Evolutionary conservation across 2,888 invertebrate species (phyloP), one percentile per base, ranked within the genome.

Genomic region (Aspidiotus rigidus): DNA sequence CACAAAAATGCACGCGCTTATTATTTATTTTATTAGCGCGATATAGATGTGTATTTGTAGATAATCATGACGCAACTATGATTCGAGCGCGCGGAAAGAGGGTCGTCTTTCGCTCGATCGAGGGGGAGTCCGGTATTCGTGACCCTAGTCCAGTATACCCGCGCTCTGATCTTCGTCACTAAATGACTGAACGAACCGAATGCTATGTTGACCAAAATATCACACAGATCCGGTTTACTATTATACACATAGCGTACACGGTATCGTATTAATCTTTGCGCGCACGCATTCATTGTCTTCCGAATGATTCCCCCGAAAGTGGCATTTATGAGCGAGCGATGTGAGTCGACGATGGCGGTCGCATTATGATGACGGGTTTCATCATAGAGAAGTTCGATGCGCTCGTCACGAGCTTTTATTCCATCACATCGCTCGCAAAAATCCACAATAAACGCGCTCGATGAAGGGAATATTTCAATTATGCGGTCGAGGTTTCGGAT

Each of bases 211-310:
- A 28, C 28, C 28, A 28, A 28, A 49, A n/a, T 6, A 49, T n/a
- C 49, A n/a, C 10, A 13, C 11, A 49, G 6, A 49, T 49, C 49
- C 49, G 49, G 49, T 49, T 49, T 49, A 49, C 49, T 49, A 49
- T 49, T 49, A 49, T 49, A n/a, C n/a, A 49, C n/a, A 49, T 13
- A 13, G n/a, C 6, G 11, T 13, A 49, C n/a, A 49, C 49, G 28
- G 28, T 28, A 28, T 28, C 28, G 28, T 28, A 28, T 3, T 28
- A 28, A 28, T 28, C 28, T 28, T 5, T 3, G 10, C 49, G 49
- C 49, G n/a, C n/a, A 49, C 49, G 49, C 49, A 49, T n/a, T 49
- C 49, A 49, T 49, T 49, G 49, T 49, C 49, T 49, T 49, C 49
- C 49, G 49, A 49, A 49, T 49, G 49, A 49, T 49, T 49, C 49